Evolutionary conservation across 2,797 vertebrate species (phyloP).

Genomic region (Gorsachius magnificus): DNA sequence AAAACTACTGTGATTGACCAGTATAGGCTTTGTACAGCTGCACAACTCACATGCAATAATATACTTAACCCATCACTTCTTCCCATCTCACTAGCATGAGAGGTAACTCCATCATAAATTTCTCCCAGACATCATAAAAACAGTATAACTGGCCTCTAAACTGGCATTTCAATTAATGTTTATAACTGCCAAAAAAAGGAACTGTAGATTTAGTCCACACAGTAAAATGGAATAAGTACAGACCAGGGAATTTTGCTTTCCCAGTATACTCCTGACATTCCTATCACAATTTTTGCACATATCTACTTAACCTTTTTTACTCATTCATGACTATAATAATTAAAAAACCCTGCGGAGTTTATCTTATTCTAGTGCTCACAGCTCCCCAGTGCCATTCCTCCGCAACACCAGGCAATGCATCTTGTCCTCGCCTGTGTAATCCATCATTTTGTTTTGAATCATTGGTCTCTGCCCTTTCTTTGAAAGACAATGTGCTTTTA

Average conservation of each 20-base stretch:
- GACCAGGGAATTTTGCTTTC: neutral
- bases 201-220: neutral
- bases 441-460: neutral
- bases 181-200: neutral
- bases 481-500: neutral
- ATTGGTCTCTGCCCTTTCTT: constrained; percentile 31
- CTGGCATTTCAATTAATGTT: neutral
- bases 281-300: neutral
- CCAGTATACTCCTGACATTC: neutral
- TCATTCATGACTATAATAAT: neutral
- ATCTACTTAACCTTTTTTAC: neutral
- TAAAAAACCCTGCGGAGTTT: neutral
- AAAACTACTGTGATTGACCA: neutral
- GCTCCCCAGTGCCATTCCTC: neutral
- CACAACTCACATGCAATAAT: neutral
- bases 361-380: neutral
- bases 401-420: neutral
- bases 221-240: neutral
- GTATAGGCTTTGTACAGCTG: neutral
- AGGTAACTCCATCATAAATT: neutral
- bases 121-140: neutral
- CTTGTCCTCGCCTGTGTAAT: neutral
- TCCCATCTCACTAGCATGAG: neutral
- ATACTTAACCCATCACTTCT: neutral
- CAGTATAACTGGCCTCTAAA: neutral